These are phyloP conservation scores for Pteropus alecto DNA, from an alignment of 2,113 vertebrate genomes.

Conservation along the genomic window DNA sequence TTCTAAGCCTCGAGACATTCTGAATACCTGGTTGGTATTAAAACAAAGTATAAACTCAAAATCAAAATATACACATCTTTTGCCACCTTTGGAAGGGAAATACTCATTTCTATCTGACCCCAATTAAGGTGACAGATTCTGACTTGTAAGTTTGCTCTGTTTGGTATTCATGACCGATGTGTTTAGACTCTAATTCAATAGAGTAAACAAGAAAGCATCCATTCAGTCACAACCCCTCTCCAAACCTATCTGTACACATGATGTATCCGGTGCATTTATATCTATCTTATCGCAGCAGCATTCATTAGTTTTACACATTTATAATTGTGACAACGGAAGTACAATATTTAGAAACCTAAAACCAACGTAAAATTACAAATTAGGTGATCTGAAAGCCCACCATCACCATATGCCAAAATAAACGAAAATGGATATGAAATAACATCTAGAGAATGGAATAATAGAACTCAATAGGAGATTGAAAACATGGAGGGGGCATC, in stretches of 20 bases:
- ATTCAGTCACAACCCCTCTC: background rate
- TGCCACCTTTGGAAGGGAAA: background rate
- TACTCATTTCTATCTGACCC: conserved; percentile 42
- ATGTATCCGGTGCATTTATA: background rate
- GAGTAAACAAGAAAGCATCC: conserved; percentile 34
- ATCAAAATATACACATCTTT: conserved; percentile 9
- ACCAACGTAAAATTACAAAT: conserved; percentile 12
- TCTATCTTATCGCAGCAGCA: background rate
- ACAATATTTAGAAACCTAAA: conserved; percentile 35
- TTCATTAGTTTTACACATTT: conserved; percentile 53
- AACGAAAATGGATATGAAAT: conserved; percentile 9
- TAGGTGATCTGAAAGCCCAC: background rate
- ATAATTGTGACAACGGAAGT: conserved; percentile 35
- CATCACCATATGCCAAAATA: background rate
- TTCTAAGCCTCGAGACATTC: background rate
- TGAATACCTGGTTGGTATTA: conserved; percentile 14
- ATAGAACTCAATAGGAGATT: background rate
- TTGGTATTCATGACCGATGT: conserved; percentile 59
- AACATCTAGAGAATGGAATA: conserved; percentile 28
- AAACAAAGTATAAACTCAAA: conserved; percentile 26
- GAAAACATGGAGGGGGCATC: background rate
- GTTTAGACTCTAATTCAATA: conserved; percentile 48
- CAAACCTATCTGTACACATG: conserved; percentile 19
- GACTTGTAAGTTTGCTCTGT: conserved; percentile 28
- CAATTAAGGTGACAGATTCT: conserved; percentile 58